Conservation (phyloP, 2,888 invertebrate genomes). For the Pristionchus fissidentatus region DNA sequence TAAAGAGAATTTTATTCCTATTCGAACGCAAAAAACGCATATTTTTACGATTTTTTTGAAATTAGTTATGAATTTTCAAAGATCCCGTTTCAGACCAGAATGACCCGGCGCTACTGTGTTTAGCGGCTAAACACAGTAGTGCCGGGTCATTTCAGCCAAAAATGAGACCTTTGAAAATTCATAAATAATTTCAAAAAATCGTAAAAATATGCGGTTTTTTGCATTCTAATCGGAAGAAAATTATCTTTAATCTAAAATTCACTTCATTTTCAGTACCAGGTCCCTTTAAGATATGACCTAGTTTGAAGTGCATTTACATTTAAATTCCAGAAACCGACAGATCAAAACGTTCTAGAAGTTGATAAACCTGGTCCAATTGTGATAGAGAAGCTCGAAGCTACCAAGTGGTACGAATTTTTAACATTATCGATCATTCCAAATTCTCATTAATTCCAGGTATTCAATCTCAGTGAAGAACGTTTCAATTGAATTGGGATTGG, state of each 20-base stretch:
- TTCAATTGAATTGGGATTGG: conserved; percentile 65
- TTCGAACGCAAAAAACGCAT: too few species aligned
- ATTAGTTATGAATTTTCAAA: too few species aligned
- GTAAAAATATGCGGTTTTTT: too few species aligned
- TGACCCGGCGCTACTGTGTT: too few species aligned
- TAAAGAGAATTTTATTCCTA: too few species aligned
- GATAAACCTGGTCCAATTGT: conserved; percentile 61
- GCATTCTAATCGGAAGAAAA: too few species aligned
- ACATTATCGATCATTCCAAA: not conserved
- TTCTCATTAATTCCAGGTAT: conserved; percentile 52
- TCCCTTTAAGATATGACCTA: not conserved
- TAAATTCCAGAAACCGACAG: not conserved
- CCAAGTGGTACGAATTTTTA: conserved; percentile 50
- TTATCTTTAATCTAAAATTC: too few species aligned
- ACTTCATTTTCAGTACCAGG: too few species aligned
- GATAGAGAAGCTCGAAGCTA: conserved; percentile 67
- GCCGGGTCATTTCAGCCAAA: not conserved
- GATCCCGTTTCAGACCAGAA: too few species aligned
- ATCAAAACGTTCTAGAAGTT: conserved; percentile 56
- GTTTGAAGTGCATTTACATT: not conserved
- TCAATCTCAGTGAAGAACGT: conserved; percentile 68
- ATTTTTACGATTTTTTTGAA: too few species aligned
- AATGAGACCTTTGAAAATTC: not conserved
- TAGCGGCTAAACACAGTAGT: too few species aligned
- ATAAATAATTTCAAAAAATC: not conserved